Evolutionary conservation across 2,797 vertebrate species (phyloP).

Genomic region (Gephyroberyx darwinii): DNA sequence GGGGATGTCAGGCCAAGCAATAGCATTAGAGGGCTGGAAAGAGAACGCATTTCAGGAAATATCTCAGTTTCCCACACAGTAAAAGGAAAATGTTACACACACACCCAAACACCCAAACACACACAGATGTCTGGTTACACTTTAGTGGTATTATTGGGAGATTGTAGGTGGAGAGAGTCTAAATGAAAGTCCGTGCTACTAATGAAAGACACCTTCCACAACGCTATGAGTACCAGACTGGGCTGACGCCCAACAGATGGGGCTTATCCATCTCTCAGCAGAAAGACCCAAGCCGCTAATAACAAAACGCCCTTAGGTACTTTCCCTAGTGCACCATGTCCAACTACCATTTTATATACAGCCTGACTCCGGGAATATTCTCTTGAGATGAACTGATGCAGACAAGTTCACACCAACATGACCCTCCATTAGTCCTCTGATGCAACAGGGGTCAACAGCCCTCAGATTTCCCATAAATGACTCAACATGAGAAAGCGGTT

Average conservation of each 20-base stretch:
- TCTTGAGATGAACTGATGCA: conserved; percentile 36
- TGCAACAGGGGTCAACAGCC: conserved; percentile 54
- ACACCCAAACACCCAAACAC: conserved; percentile 47
- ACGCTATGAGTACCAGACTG: conserved; percentile 5
- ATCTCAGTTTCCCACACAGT: conserved; percentile 29
- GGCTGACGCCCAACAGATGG: conserved; percentile 58
- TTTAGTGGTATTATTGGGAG: conserved; percentile 33
- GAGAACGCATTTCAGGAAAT: conserved; percentile 14
- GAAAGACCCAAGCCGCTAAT: conserved; percentile 4
- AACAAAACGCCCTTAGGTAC: conserved; percentile 47
- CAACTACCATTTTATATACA: conserved; percentile 37
- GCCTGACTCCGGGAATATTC: conserved; percentile 35
- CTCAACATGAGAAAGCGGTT: conserved; percentile 60
- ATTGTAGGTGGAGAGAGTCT: conserved; percentile 28
- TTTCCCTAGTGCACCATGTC: conserved; percentile 31
- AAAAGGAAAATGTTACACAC: conserved; percentile 33
- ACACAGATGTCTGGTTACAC: conserved; percentile 48
- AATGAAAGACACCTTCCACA: conserved; percentile 63
- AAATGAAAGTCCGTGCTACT: conserved; percentile 41
- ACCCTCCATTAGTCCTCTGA: conserved; percentile 66
- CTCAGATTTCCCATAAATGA: conserved; percentile 76
- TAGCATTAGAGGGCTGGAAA: conserved; percentile 27
- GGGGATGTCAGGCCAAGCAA: conserved; percentile 16
- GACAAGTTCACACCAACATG: conserved; percentile 39
- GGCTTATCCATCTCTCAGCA: conserved; percentile 27